Percentiles rank a stretch among this genome's conserved stretches.
phyloP scores from a whole-genome alignment of 37 sponge, comb jelly and placozoan species.

The Beroe ovata region DNA sequence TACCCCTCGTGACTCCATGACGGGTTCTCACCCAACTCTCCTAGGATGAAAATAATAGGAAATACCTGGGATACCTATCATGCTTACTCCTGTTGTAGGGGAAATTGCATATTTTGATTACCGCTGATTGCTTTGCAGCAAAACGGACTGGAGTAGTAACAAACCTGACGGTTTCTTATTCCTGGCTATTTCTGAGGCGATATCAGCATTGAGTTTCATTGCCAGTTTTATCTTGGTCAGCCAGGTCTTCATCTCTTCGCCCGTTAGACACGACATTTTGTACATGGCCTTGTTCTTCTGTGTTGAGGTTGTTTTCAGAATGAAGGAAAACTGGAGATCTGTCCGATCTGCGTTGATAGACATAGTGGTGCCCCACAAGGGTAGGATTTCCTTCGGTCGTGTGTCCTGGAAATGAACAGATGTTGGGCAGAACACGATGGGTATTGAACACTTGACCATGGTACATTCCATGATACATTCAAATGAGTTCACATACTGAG shows the following conservation, averaged over 20 bases:
- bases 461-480: too few species aligned
- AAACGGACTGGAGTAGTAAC: too few species aligned
- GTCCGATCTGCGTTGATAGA: conserved; percentile 61
- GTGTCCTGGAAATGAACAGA: conserved; percentile 13
- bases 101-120: too few species aligned
- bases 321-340: conserved; percentile 60
- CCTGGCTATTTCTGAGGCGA: conserved; percentile 25
- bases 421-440: too few species aligned
- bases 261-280: conserved; percentile 53
- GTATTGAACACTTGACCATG: too few species aligned
- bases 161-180: conserved; percentile 54
- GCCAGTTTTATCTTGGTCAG: conserved; percentile 38
- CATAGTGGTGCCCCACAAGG: conserved; percentile 39
- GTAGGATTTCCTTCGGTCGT: conserved; percentile 31
- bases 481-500: too few species aligned
- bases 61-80: too few species aligned
- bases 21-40: conserved; percentile 40
- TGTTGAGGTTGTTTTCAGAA: conserved; percentile 48
- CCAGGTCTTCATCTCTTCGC: conserved; percentile 42
- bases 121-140: too few species aligned
- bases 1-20: conserved; percentile 65
- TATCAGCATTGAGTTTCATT: conserved; percentile 53
- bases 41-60: too few species aligned
- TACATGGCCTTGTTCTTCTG: conserved; percentile 58
- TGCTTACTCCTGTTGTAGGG: too few species aligned